Conservation (phyloP, 2,113 vertebrate species). For the Apistogramma diplotaenia region DNA sequence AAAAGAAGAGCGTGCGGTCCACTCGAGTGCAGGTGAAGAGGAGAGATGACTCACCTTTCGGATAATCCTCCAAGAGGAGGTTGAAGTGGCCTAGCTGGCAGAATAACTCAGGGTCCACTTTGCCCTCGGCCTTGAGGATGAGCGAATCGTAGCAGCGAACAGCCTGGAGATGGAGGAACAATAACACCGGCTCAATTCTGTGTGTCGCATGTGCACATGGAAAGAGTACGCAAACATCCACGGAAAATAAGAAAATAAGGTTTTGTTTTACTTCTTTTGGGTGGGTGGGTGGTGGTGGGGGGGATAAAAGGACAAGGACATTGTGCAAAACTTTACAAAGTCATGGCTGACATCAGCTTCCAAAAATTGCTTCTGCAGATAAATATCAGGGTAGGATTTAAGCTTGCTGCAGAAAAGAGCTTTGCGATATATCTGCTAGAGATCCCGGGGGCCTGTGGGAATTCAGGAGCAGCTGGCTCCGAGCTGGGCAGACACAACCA, state of each 20-base stretch:
- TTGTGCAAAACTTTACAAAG: slow-evolving; percentile 29
- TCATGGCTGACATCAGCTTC: slow-evolving; percentile 34
- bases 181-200: slow-evolving; percentile 40
- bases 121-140: slow-evolving; percentile 98
- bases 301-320: neutral
- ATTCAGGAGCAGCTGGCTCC: neutral
- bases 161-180: slow-evolving; percentile 76
- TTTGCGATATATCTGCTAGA: neutral
- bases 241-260: no score
- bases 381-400: slow-evolving; percentile 12
- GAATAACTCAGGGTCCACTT: slow-evolving; percentile 98
- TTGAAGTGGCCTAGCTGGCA: slow-evolving; percentile 99
- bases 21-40: neutral
- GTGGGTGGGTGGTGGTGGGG: no score
- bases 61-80: slow-evolving; percentile 99
- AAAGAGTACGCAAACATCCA: neutral
- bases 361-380: slow-evolving; percentile 16
- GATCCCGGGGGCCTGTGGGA: neutral
- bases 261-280: no score
- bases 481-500: neutral
- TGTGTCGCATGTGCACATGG: neutral
- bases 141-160: slow-evolving; percentile 97
- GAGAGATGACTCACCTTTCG: slow-evolving; percentile 88
- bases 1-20: neutral
- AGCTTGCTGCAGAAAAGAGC: slow-evolving; percentile 14